These are phyloP conservation scores for Zaprionus inermis DNA, from an alignment of 1,140 invertebrate species.

Conservation along the genomic window DNA sequence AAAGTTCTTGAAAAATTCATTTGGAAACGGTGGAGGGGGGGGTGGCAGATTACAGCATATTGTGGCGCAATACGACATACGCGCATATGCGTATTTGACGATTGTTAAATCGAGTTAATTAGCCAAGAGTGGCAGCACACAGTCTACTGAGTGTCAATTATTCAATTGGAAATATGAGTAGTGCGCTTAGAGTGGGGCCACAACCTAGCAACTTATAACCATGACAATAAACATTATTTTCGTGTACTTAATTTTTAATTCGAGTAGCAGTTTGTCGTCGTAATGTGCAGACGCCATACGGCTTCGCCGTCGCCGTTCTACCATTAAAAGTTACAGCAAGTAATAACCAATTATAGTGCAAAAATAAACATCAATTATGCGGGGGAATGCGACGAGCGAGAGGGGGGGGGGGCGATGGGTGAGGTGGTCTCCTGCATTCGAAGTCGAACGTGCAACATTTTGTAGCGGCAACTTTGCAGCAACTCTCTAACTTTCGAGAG, in stretches of 20 bases:
- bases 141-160: conserved; percentile 31
- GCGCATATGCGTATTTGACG: background rate
- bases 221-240: conserved; percentile 38
- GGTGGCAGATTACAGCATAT: conserved; percentile 15
- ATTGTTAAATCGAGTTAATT: conserved; percentile 47
- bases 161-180: conserved; percentile 32
- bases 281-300: conserved; percentile 23
- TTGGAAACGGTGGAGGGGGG: conserved; percentile 8
- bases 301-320: background rate
- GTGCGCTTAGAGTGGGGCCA: background rate
- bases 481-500: background rate
- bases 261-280: conserved; percentile 23
- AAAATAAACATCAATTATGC: conserved; percentile 80
- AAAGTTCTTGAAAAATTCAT: conserved; percentile 19
- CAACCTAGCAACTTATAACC: conserved; percentile 5
- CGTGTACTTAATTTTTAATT: conserved; percentile 45
- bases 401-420: background rate
- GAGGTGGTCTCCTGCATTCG: conserved; percentile 15
- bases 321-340: conserved; percentile 65
- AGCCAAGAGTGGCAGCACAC: conserved; percentile 26
- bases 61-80: background rate
- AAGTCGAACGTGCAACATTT: conserved; percentile 39
- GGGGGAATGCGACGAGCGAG: background rate
- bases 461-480: conserved; percentile 18
- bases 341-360: conserved; percentile 78